Percentiles rank a stretch among this genome's conserved stretches.
phyloP scores from a whole-genome alignment of 2,113 vertebrate genomes.

The Mesocricetus auratus region DNA sequence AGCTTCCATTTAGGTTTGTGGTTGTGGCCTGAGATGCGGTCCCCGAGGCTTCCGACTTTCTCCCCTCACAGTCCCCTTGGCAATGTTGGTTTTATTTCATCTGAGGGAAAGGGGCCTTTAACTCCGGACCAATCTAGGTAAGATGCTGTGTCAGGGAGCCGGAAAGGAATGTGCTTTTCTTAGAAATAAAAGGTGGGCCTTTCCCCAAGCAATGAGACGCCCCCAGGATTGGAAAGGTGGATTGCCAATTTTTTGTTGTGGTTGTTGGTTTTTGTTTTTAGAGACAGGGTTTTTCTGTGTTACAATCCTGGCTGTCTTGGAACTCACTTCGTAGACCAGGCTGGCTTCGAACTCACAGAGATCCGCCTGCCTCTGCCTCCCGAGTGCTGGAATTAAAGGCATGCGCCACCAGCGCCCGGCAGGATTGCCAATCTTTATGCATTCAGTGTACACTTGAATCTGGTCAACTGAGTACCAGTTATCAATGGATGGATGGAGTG shows the following conservation, averaged over 20 bases:
- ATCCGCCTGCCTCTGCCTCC: no score
- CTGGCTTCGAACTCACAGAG: no score
- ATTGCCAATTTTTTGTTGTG: no score
- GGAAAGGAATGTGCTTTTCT: conserved; percentile 17
- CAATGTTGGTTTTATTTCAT: not conserved
- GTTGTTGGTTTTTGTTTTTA: no score
- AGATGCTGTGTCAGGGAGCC: not conserved
- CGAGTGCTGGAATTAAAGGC: no score
- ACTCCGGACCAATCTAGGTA: not conserved
- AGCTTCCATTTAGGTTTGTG: not conserved
- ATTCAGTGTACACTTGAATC: not conserved
- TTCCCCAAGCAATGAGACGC: not conserved
- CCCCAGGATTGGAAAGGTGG: not conserved
- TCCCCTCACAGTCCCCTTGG: not conserved
- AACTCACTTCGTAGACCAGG: no score
- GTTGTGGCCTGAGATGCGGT: not conserved
- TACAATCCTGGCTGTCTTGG: no score
- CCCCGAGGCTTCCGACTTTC: not conserved
- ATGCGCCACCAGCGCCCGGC: no score
- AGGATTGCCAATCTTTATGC: not conserved
- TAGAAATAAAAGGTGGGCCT: not conserved
- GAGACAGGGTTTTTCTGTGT: no score
- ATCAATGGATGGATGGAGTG: not conserved
- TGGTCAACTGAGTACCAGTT: not conserved
- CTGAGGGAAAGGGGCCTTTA: not conserved